Evolutionary conservation across 2,888 invertebrate genomes (phyloP).

Genomic region (Sphaeridia pumilis): DNA sequence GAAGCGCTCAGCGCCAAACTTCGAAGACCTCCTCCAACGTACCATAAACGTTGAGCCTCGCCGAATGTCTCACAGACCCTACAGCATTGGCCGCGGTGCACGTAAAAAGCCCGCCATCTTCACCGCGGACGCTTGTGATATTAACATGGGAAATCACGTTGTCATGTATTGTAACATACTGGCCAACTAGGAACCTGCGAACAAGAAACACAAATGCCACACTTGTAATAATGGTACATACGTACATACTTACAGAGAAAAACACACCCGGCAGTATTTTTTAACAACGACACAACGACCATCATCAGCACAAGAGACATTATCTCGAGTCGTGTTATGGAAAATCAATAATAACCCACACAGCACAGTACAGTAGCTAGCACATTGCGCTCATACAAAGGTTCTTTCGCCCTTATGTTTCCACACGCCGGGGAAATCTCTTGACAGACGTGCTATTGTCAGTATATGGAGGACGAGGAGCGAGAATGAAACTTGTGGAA

Average conservation of each 20-base stretch:
- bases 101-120: constrained; percentile 80
- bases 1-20: neutral
- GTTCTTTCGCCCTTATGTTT: too few relatives aligned
- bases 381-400: too few relatives aligned
- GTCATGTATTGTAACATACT: constrained; percentile 82
- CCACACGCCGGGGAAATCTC: too few relatives aligned
- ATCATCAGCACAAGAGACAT: neutral
- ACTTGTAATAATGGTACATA: too few relatives aligned
- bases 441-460: too few relatives aligned
- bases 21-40: constrained; percentile 3
- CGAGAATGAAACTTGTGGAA: too few relatives aligned
- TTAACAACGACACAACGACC: too few relatives aligned
- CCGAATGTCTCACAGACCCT: constrained; percentile 66
- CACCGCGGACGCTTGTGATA: constrained; percentile 71
- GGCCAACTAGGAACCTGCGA: constrained; percentile 70
- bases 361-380: too few relatives aligned
- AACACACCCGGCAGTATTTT: neutral
- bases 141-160: constrained; percentile 88
- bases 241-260: neutral
- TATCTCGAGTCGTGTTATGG: neutral
- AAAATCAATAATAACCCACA: constrained; percentile 1
- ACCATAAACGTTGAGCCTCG: constrained; percentile 74
- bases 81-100: constrained; percentile 74
- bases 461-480: too few relatives aligned
- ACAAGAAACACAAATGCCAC: neutral